Percentiles rank a stretch among this genome's conserved stretches.
Conservation (phyloP, 2,888 invertebrate species). For the Dryococelus australis region DNA sequence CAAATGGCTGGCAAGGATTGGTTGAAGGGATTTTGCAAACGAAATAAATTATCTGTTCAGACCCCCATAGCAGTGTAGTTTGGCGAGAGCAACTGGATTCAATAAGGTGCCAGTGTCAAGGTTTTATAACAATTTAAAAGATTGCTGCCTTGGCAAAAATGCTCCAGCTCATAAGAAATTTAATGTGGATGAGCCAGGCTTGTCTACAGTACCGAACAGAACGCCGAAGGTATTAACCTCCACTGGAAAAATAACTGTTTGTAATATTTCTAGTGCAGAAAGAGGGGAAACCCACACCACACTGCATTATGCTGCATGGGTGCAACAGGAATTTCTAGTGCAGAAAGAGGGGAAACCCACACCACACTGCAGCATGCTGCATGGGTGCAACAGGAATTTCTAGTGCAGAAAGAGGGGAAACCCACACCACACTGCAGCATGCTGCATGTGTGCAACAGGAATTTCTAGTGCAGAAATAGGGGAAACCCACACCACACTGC, state of each 20-base stretch:
- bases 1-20: constrained; percentile 53
- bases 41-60: constrained; percentile 50
- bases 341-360: no score
- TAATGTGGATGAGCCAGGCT: constrained; percentile 49
- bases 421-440: no score
- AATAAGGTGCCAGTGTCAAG: constrained; percentile 50
- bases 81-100: constrained; percentile 53
- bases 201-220: constrained; percentile 50
- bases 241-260: constrained; percentile 49
- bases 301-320: no score
- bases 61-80: constrained; percentile 51
- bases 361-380: no score
- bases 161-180: constrained; percentile 47
- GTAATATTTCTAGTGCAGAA: constrained; percentile 48
- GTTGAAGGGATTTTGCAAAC: constrained; percentile 50
- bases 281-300: constrained; percentile 46
- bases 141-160: constrained; percentile 44
- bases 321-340: no score
- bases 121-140: constrained; percentile 51
- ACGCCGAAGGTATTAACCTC: constrained; percentile 48
- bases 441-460: no score
- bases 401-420: no score
- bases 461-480: no score
- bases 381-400: no score
- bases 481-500: no score